phyloP scores from a whole-genome alignment of 2,113 vertebrate species.

The Hipposideros armiger region DNA sequence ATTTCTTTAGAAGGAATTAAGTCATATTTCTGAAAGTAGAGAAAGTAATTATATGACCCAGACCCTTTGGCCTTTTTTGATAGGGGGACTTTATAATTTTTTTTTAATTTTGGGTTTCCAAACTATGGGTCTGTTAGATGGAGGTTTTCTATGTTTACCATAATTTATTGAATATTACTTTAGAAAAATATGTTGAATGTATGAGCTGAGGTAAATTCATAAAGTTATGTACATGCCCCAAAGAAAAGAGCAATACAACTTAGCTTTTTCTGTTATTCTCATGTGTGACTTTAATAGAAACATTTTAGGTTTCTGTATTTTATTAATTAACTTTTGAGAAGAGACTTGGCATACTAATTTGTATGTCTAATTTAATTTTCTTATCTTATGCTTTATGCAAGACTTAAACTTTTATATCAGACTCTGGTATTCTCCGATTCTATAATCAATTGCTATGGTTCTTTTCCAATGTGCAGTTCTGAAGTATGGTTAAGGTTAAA shows the following conservation, averaged over 20 bases:
- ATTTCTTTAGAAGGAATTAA: constrained; percentile 21
- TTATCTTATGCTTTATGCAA: neutral
- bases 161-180: constrained; percentile 20
- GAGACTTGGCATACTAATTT: neutral
- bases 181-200: constrained; percentile 30
- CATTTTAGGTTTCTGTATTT: neutral
- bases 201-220: neutral
- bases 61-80: neutral
- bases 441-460: neutral
- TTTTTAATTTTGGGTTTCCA: neutral
- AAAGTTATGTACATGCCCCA: neutral
- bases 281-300: neutral
- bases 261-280: constrained; percentile 13
- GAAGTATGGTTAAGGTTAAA: neutral
- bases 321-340: constrained; percentile 11
- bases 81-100: neutral
- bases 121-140: neutral
- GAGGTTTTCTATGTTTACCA: neutral
- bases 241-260: neutral
- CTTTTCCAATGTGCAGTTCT: neutral
- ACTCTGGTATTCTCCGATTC: neutral
- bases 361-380: neutral
- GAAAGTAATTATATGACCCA: neutral
- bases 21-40: constrained; percentile 31
- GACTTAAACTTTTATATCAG: neutral